Conservation (phyloP, 1,140 invertebrate species). For the Diachasma alloeum region DNA sequence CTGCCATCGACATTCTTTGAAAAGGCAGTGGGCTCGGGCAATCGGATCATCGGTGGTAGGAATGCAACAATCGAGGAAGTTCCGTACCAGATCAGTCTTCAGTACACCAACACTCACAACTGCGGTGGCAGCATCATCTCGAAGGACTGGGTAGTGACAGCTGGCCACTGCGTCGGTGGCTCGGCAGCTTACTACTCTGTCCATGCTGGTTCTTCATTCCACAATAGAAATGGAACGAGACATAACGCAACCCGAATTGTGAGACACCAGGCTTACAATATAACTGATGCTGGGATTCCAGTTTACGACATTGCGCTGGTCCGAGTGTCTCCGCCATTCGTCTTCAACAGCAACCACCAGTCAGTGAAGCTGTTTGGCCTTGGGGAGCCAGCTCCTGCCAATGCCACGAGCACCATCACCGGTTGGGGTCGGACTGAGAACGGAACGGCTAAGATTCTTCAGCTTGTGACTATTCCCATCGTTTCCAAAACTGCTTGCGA, state of each 20-base stretch:
- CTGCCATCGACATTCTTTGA: no score
- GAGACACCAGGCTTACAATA: constrained; percentile 24
- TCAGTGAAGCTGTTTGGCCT: constrained; percentile 14
- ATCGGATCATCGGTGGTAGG: constrained; percentile 69
- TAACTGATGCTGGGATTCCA: neutral
- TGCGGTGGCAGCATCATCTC: constrained; percentile 71
- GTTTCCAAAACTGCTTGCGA: constrained; percentile 48
- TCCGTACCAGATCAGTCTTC: constrained; percentile 69
- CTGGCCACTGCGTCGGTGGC: constrained; percentile 67
- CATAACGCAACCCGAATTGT: constrained; percentile 21
- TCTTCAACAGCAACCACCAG: constrained; percentile 25
- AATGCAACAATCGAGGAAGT: constrained; percentile 66
- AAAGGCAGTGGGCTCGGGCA: neutral
- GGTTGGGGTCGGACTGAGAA: constrained; percentile 52
- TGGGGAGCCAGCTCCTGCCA: constrained; percentile 25
- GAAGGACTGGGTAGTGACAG: constrained; percentile 67
- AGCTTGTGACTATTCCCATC: constrained; percentile 54
- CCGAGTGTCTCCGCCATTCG: constrained; percentile 12
- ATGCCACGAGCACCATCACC: constrained; percentile 43
- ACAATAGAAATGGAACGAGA: constrained; percentile 17
- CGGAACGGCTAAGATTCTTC: constrained; percentile 28
- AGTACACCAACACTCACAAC: constrained; percentile 62
- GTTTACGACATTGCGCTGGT: constrained; percentile 34
- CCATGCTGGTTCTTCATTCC: constrained; percentile 23
- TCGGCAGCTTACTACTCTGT: neutral